Evolutionary conservation across 2,797 vertebrate species (phyloP).

Genomic region (Acestrorhynchus altus): DNA sequence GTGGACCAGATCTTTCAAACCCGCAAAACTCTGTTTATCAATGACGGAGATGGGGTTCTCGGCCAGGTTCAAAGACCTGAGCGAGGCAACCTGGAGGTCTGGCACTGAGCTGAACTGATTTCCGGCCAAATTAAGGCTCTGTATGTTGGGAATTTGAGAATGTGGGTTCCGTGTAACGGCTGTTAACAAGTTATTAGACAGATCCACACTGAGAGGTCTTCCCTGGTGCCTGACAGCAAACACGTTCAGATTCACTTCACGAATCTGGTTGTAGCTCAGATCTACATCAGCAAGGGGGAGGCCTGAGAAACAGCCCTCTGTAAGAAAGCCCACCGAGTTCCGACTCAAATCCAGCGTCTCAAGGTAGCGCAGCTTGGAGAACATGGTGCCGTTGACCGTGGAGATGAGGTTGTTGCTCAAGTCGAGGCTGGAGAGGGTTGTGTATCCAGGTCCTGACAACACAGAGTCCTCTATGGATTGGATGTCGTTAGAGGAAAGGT

Average conservation of each 20-base stretch:
- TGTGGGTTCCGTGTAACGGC: constrained; percentile 64
- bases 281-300: constrained; percentile 88
- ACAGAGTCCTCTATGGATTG: constrained; percentile 82
- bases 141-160: constrained; percentile 76
- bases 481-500: constrained; percentile 89
- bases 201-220: constrained; percentile 84
- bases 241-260: constrained; percentile 78
- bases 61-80: constrained; percentile 88
- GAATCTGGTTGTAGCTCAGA: constrained; percentile 88
- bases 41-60: constrained; percentile 83
- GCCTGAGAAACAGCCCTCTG: constrained; percentile 81
- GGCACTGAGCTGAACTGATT: constrained; percentile 82
- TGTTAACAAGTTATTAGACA: constrained; percentile 85
- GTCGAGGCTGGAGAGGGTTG: constrained; percentile 89
- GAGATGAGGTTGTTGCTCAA: constrained; percentile 89
- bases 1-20: constrained; percentile 84
- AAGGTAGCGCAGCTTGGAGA: constrained; percentile 91
- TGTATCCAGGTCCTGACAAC: constrained; percentile 90
- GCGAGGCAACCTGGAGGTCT: constrained; percentile 78
- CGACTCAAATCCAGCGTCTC: constrained; percentile 92
- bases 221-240: constrained; percentile 83
- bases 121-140: constrained; percentile 85
- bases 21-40: constrained; percentile 76
- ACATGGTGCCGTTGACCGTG: constrained; percentile 79
- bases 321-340: constrained; percentile 83